Evolutionary conservation across 2,888 invertebrate species (phyloP).

Genomic region (Ophraella communa): DNA sequence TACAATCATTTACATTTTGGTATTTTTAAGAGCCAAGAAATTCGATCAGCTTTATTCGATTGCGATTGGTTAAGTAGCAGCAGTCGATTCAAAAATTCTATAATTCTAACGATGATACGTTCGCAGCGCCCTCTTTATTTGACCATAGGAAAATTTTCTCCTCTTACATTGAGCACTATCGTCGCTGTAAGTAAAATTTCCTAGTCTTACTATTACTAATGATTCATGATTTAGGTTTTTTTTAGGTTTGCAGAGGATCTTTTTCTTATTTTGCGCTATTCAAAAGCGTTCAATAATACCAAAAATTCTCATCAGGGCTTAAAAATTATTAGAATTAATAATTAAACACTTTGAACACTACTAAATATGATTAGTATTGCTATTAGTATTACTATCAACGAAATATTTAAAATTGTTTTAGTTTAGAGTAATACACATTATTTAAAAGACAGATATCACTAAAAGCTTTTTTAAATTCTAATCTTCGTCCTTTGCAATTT

Average conservation of each 20-base stretch:
- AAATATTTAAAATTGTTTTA: too few species aligned
- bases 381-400: too few species aligned
- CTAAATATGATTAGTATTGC: too few species aligned
- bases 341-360: too few species aligned
- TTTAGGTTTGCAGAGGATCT: constrained; percentile 41
- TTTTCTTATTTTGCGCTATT: constrained; percentile 41
- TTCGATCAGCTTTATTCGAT: constrained; percentile 34
- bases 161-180: constrained; percentile 39
- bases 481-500: too few species aligned
- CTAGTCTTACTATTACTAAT: too few species aligned
- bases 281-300: constrained; percentile 3
- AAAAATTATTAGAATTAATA: too few species aligned
- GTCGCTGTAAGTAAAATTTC: constrained; percentile 39
- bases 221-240: too few species aligned
- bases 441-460: too few species aligned
- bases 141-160: constrained; percentile 46
- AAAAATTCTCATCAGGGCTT: neutral
- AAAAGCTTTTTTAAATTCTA: too few species aligned
- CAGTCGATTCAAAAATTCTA: constrained; percentile 40
- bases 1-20: neutral
- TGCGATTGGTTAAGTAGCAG: constrained; percentile 42
- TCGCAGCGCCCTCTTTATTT: constrained; percentile 41
- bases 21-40: constrained; percentile 31
- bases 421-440: too few species aligned
- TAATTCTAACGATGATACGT: constrained; percentile 43